A percentile compares a stretch with the other conserved stretches of the same genome.
These are phyloP conservation scores for Pterois miles DNA, from an alignment of 2,797 vertebrate species.

Conservation along the genomic window DNA sequence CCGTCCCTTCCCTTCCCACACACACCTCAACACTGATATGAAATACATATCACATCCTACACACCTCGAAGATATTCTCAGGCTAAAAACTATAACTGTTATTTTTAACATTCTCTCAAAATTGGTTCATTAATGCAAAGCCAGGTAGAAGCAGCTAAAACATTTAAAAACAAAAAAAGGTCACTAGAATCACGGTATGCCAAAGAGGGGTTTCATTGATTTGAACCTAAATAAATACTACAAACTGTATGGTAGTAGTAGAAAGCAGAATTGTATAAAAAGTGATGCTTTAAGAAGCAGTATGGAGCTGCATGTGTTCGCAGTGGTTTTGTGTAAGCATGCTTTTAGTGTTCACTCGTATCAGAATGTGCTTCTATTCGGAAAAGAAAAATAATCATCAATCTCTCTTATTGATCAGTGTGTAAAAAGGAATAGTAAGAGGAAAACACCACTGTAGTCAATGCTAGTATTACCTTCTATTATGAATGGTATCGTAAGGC, in stretches of 20 bases:
- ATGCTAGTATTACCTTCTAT: constrained; percentile 41
- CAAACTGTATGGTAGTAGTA: constrained; percentile 60
- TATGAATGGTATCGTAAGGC: constrained; percentile 68
- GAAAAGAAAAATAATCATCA: constrained; percentile 32
- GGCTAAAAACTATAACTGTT: constrained; percentile 53
- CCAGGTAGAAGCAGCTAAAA: constrained; percentile 56
- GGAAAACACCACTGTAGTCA: constrained; percentile 37
- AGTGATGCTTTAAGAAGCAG: constrained; percentile 47
- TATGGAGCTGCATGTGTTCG: constrained; percentile 32
- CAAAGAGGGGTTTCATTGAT: constrained; percentile 40
- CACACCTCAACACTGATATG: constrained; percentile 65
- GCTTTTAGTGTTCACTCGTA: constrained; percentile 75
- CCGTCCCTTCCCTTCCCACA: not conserved
- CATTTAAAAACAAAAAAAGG: constrained; percentile 10
- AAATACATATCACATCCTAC: constrained; percentile 63
- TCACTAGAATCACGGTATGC: constrained; percentile 52
- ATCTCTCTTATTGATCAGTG: constrained; percentile 16
- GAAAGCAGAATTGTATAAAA: constrained; percentile 66
- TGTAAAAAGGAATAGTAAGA: constrained; percentile 32
- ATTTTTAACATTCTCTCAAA: constrained; percentile 47
- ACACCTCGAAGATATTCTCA: constrained; percentile 55
- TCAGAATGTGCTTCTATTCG: constrained; percentile 65
- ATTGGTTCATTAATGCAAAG: constrained; percentile 53
- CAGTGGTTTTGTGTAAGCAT: constrained; percentile 46
- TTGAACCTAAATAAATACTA: constrained; percentile 65